Conservation (phyloP, 1,140 invertebrate species). For the Drosophila lacertosa region DNA sequence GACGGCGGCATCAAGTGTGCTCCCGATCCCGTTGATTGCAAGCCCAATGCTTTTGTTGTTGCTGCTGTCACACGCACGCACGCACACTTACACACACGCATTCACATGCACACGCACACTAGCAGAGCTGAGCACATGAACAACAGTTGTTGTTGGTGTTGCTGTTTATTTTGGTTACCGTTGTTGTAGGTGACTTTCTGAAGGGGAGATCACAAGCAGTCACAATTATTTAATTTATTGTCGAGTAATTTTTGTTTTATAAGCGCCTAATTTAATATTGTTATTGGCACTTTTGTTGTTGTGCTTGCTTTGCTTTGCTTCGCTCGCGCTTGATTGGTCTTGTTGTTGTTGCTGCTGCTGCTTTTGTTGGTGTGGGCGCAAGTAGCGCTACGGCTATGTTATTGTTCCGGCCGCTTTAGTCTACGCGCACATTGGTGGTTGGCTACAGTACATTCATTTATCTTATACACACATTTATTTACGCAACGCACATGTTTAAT, state of each 20-base stretch:
- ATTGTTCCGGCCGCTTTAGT: constrained; percentile 14
- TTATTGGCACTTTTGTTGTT: constrained; percentile 55
- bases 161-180: constrained; percentile 1
- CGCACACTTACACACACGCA: constrained; percentile 21
- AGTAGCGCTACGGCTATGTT: constrained; percentile 28
- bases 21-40: constrained; percentile 34
- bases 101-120: constrained; percentile 8
- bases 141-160: constrained; percentile 27
- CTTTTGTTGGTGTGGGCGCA: constrained; percentile 29
- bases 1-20: constrained; percentile 10
- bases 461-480: constrained; percentile 9
- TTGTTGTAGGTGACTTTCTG: background rate
- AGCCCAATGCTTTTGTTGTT: constrained; percentile 38
- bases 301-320: constrained; percentile 18
- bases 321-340: constrained; percentile 23
- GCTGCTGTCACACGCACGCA: constrained; percentile 35
- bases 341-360: constrained; percentile 21
- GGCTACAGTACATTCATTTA: constrained; percentile 19
- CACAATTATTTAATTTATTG: background rate
- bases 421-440: constrained; percentile 14
- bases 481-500: constrained; percentile 29
- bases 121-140: constrained; percentile 22
- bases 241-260: constrained; percentile 13
- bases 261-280: constrained; percentile 42
- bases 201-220: background rate